These are phyloP conservation scores for Aquatica leii DNA, from an alignment of 2,888 invertebrate species.

Conservation along the genomic window DNA sequence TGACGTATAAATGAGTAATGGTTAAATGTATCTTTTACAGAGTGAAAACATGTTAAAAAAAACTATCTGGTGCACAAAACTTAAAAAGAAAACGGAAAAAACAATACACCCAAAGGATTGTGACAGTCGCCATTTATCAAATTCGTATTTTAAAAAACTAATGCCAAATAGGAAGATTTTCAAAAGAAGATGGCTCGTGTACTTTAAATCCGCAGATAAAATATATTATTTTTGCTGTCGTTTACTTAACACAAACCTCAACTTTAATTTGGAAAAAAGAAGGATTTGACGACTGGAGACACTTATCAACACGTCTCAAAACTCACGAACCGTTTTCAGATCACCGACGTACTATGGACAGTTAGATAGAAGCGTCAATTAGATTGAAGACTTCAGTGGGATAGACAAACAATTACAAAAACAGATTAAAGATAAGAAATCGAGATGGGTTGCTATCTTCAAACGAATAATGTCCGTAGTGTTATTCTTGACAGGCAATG, in stretches of 20 bases:
- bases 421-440: slow-evolving; percentile 11
- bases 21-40: too few relatives aligned
- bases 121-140: slow-evolving; percentile 9
- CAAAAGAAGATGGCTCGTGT: slow-evolving; percentile 15
- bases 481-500: slow-evolving; percentile 9
- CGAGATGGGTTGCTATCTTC: background rate
- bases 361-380: slow-evolving; percentile 1
- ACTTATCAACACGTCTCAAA: slow-evolving; percentile 11
- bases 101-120: background rate
- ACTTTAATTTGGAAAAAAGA: slow-evolving; percentile 3
- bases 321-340: background rate
- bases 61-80: too few relatives aligned
- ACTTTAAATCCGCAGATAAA: slow-evolving; percentile 16
- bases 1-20: too few relatives aligned
- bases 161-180: slow-evolving; percentile 17
- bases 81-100: too few relatives aligned
- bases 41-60: too few relatives aligned
- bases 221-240: slow-evolving; percentile 16
- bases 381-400: background rate
- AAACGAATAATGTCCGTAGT: slow-evolving; percentile 13
- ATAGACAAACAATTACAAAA: slow-evolving; percentile 7
- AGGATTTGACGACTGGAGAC: slow-evolving; percentile 1
- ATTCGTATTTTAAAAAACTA: background rate
- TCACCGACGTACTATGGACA: background rate
- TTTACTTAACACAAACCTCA: background rate